Evolutionary conservation across 1,140 invertebrate genomes (phyloP).

Genomic region (Cecropterus lyciades): DNA sequence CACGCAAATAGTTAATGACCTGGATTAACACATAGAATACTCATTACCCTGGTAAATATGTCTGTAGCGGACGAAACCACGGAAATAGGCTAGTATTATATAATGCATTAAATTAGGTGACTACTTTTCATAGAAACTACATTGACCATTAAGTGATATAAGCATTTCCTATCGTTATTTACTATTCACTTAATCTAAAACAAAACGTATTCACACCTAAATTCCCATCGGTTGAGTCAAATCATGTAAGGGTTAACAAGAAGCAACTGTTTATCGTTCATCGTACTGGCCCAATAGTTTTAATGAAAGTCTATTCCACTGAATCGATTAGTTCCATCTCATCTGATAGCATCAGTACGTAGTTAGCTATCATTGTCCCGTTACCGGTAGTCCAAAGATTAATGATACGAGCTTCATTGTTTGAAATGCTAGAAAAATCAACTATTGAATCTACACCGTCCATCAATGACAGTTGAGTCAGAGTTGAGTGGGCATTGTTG

Average conservation of each 20-base stretch:
- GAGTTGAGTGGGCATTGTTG: conserved; percentile 56
- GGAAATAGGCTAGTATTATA: too few relatives aligned
- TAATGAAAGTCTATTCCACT: conserved; percentile 58
- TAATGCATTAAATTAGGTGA: too few relatives aligned
- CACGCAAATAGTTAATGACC: too few relatives aligned
- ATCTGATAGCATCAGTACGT: conserved; percentile 58
- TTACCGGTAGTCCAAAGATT: conserved; percentile 67
- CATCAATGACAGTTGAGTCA: conserved; percentile 53
- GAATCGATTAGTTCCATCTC: conserved; percentile 69
- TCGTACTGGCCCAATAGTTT: conserved; percentile 63
- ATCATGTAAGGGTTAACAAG: conserved; percentile 42
- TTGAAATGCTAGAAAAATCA: conserved; percentile 68
- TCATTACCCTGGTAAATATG: too few relatives aligned
- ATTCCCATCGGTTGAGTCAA: conserved; percentile 14
- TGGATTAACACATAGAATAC: too few relatives aligned
- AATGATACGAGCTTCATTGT: conserved; percentile 64
- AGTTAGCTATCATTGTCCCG: conserved; percentile 66
- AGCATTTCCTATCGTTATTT: too few relatives aligned
- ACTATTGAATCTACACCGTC: conserved; percentile 59
- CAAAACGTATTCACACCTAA: conserved; percentile 10
- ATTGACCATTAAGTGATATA: too few relatives aligned
- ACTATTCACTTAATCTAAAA: too few relatives aligned
- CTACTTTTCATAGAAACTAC: too few relatives aligned
- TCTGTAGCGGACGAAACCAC: too few relatives aligned
- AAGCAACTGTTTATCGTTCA: conserved; percentile 49